A percentile compares a stretch with the other conserved stretches of the same genome.
Evolutionary conservation across 2,113 vertebrate genomes (phyloP).

Genomic region (Vombatus ursinus): DNA sequence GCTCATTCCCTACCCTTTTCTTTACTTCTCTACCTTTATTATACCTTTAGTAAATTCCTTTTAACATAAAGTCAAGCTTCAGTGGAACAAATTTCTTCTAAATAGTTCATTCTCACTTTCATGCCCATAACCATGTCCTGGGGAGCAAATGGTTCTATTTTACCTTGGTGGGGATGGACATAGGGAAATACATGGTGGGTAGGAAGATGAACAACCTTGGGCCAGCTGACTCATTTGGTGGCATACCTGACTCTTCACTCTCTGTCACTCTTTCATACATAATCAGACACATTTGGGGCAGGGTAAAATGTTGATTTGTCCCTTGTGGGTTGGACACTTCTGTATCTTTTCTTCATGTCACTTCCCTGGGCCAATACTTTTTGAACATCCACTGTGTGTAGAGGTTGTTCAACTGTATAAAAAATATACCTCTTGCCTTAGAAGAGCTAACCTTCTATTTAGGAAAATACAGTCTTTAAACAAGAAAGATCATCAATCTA

Average conservation of each 20-base stretch:
- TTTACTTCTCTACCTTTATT: background rate
- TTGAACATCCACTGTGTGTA: background rate
- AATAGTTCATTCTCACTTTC: background rate
- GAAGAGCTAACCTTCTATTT: background rate
- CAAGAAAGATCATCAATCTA: background rate
- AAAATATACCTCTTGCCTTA: background rate
- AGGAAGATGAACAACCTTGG: too few relatives aligned
- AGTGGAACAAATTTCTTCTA: constrained; percentile 27
- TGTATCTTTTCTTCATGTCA: background rate
- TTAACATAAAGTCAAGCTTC: constrained; percentile 19
- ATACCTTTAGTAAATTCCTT: background rate
- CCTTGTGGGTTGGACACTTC: background rate
- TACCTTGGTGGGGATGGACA: background rate
- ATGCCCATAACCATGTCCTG: background rate
- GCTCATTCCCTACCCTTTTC: background rate
- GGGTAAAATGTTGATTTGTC: background rate
- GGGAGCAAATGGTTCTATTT: background rate
- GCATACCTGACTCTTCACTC: background rate
- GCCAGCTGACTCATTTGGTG: too few relatives aligned
- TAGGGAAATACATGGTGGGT: too few relatives aligned
- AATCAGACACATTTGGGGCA: background rate
- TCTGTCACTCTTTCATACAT: background rate
- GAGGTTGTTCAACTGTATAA: background rate
- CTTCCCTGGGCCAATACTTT: background rate
- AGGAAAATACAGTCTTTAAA: background rate